Percentiles rank a stretch among this genome's conserved stretches.
phyloP scores from a whole-genome alignment of 2,797 vertebrate species.

The Thalassophryne amazonica region DNA sequence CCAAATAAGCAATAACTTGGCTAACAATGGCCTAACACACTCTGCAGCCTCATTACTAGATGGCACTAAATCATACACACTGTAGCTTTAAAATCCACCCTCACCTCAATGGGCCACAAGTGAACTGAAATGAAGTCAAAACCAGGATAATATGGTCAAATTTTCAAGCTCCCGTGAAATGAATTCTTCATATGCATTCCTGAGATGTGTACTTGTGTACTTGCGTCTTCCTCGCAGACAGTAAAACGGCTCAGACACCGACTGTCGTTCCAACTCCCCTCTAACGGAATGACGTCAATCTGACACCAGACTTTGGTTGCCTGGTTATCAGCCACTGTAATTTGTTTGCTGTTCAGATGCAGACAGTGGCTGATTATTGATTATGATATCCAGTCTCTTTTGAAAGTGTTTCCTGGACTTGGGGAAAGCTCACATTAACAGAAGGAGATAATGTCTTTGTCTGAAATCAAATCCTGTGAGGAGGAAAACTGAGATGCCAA shows the following conservation, averaged over 20 bases:
- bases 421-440: conserved; percentile 38
- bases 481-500: conserved; percentile 22
- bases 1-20: too few relatives aligned
- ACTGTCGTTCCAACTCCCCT: conserved; percentile 6
- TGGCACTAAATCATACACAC: too few relatives aligned
- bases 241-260: conserved; percentile 14
- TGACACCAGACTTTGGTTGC: conserved; percentile 21
- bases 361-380: conserved; percentile 56
- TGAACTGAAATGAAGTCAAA: too few relatives aligned
- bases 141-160: too few relatives aligned
- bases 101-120: too few relatives aligned
- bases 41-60: too few relatives aligned
- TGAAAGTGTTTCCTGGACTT: conserved; percentile 49
- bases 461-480: conserved; percentile 37
- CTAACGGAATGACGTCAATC: conserved; percentile 15
- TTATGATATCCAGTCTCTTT: conserved; percentile 39
- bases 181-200: too few relatives aligned
- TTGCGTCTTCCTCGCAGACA: conserved; percentile 13
- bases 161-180: too few relatives aligned
- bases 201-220: conserved; percentile 1
- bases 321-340: conserved; percentile 34
- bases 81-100: too few relatives aligned
- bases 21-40: too few relatives aligned
- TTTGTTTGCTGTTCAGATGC: conserved; percentile 32
- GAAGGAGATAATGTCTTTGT: conserved; percentile 36